These are phyloP conservation scores for Paracanthobrama guichenoti DNA, from an alignment of 2,113 vertebrate genomes.

Conservation along the genomic window DNA sequence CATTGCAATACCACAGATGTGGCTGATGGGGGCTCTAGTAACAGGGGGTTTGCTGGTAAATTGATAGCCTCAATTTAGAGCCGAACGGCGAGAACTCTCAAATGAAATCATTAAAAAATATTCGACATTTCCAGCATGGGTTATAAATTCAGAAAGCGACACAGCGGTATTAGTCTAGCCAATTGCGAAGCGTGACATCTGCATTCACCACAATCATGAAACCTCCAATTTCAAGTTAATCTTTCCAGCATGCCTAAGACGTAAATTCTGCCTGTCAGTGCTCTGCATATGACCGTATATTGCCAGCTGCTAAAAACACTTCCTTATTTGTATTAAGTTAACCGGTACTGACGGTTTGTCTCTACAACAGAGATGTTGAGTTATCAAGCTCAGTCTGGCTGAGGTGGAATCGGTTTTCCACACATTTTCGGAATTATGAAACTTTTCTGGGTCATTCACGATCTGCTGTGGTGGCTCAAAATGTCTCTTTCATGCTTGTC, in stretches of 20 bases:
- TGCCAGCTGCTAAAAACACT: slow-evolving; percentile 64
- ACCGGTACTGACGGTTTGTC: slow-evolving; percentile 55
- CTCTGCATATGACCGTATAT: slow-evolving; percentile 21
- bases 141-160: slow-evolving; percentile 63
- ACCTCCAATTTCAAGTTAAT: slow-evolving; percentile 65
- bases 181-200: slow-evolving; percentile 60
- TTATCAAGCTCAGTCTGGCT: background rate
- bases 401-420: background rate
- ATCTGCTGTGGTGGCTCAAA: slow-evolving; percentile 23
- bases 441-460: background rate
- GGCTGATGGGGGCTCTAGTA: slow-evolving; percentile 17
- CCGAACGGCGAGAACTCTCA: slow-evolving; percentile 53
- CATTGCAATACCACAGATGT: slow-evolving; percentile 37
- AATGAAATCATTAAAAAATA: slow-evolving; percentile 66
- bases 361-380: background rate
- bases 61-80: slow-evolving; percentile 63
- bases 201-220: slow-evolving; percentile 60
- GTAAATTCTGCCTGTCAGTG: slow-evolving; percentile 59
- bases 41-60: slow-evolving; percentile 51
- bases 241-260: slow-evolving; percentile 63
- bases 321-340: slow-evolving; percentile 66
- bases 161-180: slow-evolving; percentile 60
- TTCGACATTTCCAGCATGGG: slow-evolving; percentile 61
- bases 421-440: background rate
- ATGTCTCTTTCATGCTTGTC: slow-evolving; percentile 23